These are phyloP conservation scores for Lasioglossum morio DNA, from an alignment of 2,888 invertebrate species.

Conservation along the genomic window DNA sequence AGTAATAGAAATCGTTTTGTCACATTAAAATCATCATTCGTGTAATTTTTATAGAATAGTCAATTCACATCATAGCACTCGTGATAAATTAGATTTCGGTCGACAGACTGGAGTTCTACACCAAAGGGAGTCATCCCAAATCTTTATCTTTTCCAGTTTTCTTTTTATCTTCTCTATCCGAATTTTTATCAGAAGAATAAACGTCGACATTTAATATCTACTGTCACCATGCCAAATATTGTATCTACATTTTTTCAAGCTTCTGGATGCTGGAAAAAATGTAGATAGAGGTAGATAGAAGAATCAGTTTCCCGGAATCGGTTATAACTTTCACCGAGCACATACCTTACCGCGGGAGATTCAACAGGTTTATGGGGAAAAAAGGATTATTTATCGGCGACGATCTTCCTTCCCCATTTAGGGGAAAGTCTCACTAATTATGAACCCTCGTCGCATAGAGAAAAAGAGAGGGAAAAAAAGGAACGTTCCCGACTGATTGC, in stretches of 20 bases:
- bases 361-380: conserved; percentile 43
- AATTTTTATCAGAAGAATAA: neutral
- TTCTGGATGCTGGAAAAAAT: neutral
- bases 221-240: neutral
- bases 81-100: neutral
- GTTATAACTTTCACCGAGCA: neutral
- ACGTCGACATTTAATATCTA: neutral
- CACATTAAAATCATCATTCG: no score
- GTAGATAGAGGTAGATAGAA: neutral
- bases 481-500: conserved; percentile 45
- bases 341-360: neutral
- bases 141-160: neutral
- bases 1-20: neutral
- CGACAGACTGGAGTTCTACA: neutral
- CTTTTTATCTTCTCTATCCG: neutral
- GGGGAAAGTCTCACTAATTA: conserved; percentile 38
- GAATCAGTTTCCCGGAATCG: neutral
- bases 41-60: no score
- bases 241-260: neutral
- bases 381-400: conserved; percentile 33
- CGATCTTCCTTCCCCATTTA: neutral
- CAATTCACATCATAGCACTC: neutral
- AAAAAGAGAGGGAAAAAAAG: conserved; percentile 13
- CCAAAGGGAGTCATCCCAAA: neutral
- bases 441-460: neutral